Evolutionary conservation across 2,888 invertebrate genomes (phyloP).

Genomic region (Phyllotreta striolata): DNA sequence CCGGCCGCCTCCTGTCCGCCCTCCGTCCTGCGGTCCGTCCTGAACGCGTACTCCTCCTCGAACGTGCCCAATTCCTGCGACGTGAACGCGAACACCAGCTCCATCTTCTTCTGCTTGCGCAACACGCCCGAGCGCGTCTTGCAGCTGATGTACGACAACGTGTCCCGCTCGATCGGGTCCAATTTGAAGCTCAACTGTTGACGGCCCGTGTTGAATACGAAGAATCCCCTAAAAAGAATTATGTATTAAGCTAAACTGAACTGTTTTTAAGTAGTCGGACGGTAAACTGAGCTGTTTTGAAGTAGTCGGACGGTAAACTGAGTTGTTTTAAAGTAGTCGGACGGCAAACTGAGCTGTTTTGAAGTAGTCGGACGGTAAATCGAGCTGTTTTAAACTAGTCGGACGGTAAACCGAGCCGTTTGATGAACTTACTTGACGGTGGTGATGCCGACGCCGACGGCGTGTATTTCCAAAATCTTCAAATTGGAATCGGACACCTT

Average conservation of each 20-base stretch:
- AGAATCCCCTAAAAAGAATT: too few species aligned
- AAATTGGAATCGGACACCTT: conserved; percentile 38
- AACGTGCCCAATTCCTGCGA: conserved; percentile 70
- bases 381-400: conserved; percentile 1
- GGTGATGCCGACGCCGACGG: conserved; percentile 66
- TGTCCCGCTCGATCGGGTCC: conserved; percentile 34
- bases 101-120: conserved; percentile 66
- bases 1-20: conserved; percentile 62
- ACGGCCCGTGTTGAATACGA: conserved; percentile 72
- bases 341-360: too few species aligned
- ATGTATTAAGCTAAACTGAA: too few species aligned
- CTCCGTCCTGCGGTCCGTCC: conserved; percentile 67
- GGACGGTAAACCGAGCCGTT: background rate
- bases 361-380: background rate
- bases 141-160: conserved; percentile 65
- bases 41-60: conserved; percentile 63
- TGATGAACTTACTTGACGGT: conserved; percentile 45
- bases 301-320: too few species aligned
- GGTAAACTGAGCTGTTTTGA: too few species aligned
- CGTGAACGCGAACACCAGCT: conserved; percentile 71
- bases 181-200: conserved; percentile 63
- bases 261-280: too few species aligned
- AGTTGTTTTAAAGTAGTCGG: too few species aligned
- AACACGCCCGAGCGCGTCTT: conserved; percentile 67
- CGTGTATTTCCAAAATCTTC: conserved; percentile 71